A percentile compares a stretch with the other conserved stretches of the same genome.
Evolutionary conservation across 2,888 invertebrate genomes (phyloP).

Genomic region (Busseola fusca): DNA sequence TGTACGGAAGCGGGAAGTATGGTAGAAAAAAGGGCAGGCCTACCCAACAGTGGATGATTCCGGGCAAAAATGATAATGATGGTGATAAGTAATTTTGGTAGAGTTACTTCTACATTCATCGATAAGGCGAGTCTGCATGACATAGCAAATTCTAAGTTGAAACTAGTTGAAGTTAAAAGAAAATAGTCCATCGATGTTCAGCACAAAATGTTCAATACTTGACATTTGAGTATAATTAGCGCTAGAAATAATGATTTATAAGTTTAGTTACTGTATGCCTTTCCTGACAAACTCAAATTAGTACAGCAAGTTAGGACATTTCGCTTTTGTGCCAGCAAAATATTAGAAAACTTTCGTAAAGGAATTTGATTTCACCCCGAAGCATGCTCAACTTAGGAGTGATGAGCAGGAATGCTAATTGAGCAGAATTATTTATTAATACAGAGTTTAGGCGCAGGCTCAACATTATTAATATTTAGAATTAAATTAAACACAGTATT

Average conservation of each 20-base stretch:
- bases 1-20: no score
- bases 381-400: slow-evolving; percentile 21
- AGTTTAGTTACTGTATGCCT: no score
- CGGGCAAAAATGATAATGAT: no score
- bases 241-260: background rate
- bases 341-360: slow-evolving; percentile 16
- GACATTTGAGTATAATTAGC: background rate
- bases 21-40: no score
- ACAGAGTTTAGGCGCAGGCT: slow-evolving; percentile 16
- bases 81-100: no score
- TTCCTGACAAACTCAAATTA: background rate
- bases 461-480: slow-evolving; percentile 38
- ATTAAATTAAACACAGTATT: slow-evolving; percentile 38
- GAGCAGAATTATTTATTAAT: slow-evolving; percentile 45
- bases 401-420: slow-evolving; percentile 55
- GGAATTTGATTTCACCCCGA: slow-evolving; percentile 41
- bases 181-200: background rate
- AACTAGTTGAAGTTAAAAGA: background rate
- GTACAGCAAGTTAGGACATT: background rate
- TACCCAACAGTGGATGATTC: no score
- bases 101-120: no score
- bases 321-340: slow-evolving; percentile 12
- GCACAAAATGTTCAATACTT: background rate
- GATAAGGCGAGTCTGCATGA: background rate
- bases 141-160: background rate